A percentile compares a stretch with the other conserved stretches of the same genome.
Conservation (phyloP, 2,888 invertebrate genomes). For the Tipula confusa region DNA sequence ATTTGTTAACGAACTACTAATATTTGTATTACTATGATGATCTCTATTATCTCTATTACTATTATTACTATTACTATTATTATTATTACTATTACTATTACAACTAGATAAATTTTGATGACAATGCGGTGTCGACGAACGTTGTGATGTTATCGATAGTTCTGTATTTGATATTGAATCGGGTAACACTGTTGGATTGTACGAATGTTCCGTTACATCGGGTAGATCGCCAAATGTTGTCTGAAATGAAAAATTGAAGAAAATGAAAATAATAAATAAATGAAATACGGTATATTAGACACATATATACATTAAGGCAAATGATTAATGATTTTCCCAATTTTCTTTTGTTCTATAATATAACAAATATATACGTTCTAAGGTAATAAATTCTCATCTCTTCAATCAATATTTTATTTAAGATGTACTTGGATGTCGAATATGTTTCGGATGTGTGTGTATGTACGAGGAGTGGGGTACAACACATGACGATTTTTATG, state of each 20-base stretch:
- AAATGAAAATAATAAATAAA: background rate
- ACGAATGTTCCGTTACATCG: conserved; percentile 50
- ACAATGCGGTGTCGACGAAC: conserved; percentile 35
- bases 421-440: background rate
- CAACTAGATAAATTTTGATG: background rate
- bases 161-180: conserved; percentile 49
- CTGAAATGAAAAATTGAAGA: conserved; percentile 38
- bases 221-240: conserved; percentile 50
- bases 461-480: background rate
- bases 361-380: no score
- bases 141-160: conserved; percentile 39
- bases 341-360: background rate
- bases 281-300: background rate
- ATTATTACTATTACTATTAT: background rate
- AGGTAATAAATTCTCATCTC: background rate
- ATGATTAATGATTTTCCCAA: background rate
- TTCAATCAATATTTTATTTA: background rate
- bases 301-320: background rate
- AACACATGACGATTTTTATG: background rate
- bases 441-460: background rate
- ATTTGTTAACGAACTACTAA: conserved; percentile 32
- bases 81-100: background rate
- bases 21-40: conserved; percentile 33
- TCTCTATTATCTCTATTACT: background rate
- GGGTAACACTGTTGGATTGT: conserved; percentile 48